Base-by-base conservation (phyloP, 2,888 invertebrate genomes). In the Drosophila austrosaltans region DNA sequence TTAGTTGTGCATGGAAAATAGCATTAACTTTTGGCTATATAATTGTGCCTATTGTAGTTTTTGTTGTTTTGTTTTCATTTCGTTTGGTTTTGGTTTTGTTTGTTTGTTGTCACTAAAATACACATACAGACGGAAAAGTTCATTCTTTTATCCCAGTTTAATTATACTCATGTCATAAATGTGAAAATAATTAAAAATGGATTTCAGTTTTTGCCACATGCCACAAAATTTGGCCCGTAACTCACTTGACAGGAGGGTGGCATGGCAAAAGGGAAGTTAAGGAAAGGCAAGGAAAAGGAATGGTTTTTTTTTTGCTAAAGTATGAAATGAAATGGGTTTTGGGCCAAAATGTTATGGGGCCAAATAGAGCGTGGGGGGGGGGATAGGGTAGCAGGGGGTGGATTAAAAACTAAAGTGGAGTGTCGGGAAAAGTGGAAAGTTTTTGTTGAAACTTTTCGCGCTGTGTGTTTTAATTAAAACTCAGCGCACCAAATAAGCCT, bases 381-480 rank as follows among this genome's bases (percentile, higher is more conserved):
- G 30, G 30, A 30, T 22, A 10, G 8, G 48, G 48, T 22, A 12
- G 48, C 10, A 12, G 2, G 48, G 12, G 48, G 22, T 48, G 57
- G 57, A 57, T 57, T 63, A 61, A 61, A 58, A 69, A 65, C 68
- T 76, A 78, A 57, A 78, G 57, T 59, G 64, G 44, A 63, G 44
- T 66, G 67, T 59, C 63, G 64, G 70, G 70, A 20, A 62, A 67
- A 57, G 76, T 73, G 67, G 65, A 71, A 82, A 82, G 66, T 81
- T 82, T 85, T 69, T 61, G 44, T 61, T 61, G 54, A 83, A 83
- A 84, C 73, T 82, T 86, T 80, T 40, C 62, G 57, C 73, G 78
- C 68, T 75, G 79, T 75, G 79, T 83, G 74, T 73, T 86, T 87
- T 83, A 76, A 87, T 86, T 86, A 74, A 76, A 83, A 87, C 71